Base-by-base conservation (phyloP, 1,140 invertebrate genomes). In the Armadillidium nasatum region DNA sequence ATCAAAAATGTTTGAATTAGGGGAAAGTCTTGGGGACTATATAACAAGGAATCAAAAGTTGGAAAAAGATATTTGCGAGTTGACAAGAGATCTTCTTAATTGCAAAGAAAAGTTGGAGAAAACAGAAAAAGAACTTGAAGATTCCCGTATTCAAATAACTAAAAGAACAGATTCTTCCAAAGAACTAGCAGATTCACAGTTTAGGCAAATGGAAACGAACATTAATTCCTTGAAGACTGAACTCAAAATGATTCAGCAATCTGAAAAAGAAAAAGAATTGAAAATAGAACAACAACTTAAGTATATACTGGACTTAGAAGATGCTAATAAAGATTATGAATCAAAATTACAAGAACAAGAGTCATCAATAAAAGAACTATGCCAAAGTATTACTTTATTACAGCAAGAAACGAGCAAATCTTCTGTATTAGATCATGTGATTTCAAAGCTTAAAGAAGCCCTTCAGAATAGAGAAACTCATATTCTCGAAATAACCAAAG, bases 401-500 rank as follows among this genome's bases (percentile, higher is more conserved):
- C 50, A 60, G 50, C 50, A 60, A 19, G 50, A 60, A 19, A 60
- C 11, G 11, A 60, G 11, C 50, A 60, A 60, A 60, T 60, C 50
- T 19, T 60, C 50, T 15, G 7, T 60, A 7, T 60, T 7, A 13
- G 50, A 60, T 19, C 50, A 60, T 4, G 0, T 60, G 19, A 19
- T 60, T 2, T 4, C 50, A 19, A 73, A 82, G 60, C 71, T 83
- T 13, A 79, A 83, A 44, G 67, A 78, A 46, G 78, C 71, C 46
- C 72, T 79, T 45, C 78, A 79, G 44, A 73, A 72, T n/a, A 73
- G 68, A n/a, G 81, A 78, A 76, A 60, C 69, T 22, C 74, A 74
- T 21, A 45, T 80, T 33, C 77, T 82, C 13, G 72, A 82, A 60
- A 75, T 73, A 3, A 78, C 78, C n/a, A 76, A 81, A 66, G 78